These are phyloP conservation scores for Cassiopea andromeda DNA, from an alignment of 30 jellyfish, hydroid and myxozoan species.

Conservation along the genomic window DNA sequence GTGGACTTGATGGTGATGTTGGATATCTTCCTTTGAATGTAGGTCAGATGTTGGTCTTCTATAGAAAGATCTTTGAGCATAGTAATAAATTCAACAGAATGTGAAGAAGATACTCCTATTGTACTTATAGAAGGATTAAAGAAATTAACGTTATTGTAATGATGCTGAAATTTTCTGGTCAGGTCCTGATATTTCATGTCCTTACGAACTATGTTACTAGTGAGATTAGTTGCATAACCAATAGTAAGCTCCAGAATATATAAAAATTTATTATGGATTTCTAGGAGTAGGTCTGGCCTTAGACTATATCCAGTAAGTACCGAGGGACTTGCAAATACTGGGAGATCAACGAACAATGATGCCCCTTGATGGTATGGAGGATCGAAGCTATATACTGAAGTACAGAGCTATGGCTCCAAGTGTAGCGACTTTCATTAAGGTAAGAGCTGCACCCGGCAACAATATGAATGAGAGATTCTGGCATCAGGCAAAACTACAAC, in stretches of 20 bases:
- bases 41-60: no score
- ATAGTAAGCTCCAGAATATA: not conserved
- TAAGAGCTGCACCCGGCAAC: not conserved
- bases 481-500: not conserved
- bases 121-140: not conserved
- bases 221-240: not conserved
- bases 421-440: not conserved
- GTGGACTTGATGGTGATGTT: no score
- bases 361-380: not conserved
- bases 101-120: no score
- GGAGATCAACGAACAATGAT: not conserved
- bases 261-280: not conserved
- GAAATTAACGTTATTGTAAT: constrained; percentile 9
- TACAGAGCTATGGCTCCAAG: constrained; percentile 7
- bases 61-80: no score
- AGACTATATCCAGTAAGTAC: not conserved
- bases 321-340: not conserved
- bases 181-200: not conserved
- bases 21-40: no score
- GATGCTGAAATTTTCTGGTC: not conserved
- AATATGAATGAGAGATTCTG: not conserved
- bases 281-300: not conserved
- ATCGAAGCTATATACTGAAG: not conserved
- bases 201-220: not conserved
- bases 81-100: no score